Percentiles rank a stretch among this genome's conserved stretches.
Evolutionary conservation across 2,797 vertebrate genomes (phyloP).

Genomic region (Trachurus trachurus): DNA sequence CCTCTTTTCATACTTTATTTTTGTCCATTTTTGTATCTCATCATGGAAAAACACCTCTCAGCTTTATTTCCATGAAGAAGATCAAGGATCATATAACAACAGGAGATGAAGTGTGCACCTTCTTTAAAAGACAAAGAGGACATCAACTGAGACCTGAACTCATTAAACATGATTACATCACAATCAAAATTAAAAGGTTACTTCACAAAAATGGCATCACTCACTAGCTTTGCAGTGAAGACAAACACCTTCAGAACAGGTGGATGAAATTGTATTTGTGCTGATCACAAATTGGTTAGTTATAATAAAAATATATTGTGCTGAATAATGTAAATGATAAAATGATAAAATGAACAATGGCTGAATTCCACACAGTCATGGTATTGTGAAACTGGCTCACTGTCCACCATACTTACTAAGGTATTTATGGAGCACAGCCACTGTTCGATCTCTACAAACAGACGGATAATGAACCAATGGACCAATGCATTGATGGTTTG

Average conservation of each 20-base stretch:
- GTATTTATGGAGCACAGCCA: no score
- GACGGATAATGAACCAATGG: no score
- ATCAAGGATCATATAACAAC: neutral
- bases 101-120: neutral
- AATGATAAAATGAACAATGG: no score
- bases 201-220: neutral
- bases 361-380: no score
- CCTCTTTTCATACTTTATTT: neutral
- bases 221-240: neutral
- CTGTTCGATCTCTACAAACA: no score
- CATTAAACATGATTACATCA: slow-evolving; percentile 2
- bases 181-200: neutral
- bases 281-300: no score
- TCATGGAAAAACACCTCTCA: neutral
- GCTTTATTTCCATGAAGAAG: neutral
- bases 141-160: neutral
- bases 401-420: no score
- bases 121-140: no score
- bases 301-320: no score
- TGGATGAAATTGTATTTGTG: neutral
- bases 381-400: no score
- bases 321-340: no score
- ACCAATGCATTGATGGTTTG: no score
- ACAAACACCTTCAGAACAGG: neutral
- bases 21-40: neutral